Evolutionary conservation across 2,797 vertebrate species (phyloP), one percentile per base, ranked within the genome.

Genomic region (Hemibagrus guttatus): DNA sequence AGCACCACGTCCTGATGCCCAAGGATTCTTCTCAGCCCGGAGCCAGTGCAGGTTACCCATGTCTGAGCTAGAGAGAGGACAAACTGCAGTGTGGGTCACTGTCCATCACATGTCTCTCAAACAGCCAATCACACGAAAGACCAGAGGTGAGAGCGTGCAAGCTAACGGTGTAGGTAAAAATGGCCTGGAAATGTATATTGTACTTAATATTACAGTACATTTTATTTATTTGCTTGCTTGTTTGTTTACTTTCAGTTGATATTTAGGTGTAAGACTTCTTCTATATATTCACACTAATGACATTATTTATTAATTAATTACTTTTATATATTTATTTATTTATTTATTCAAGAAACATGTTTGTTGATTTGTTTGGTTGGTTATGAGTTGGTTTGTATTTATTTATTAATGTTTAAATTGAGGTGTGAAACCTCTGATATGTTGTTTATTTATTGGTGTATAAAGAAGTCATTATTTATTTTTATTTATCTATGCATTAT

Each of bases 31-130:
- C 88, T 95, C 94, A 0, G 96, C 95, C 85, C 93, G 81, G 90
- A 96, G 95, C 87, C 95, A 96, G 90, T 96, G 96, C 85, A 94
- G 94, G 76, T 91, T 96, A 28, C 95, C 94, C 21, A 87, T 85
- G 1, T 39, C 76, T 13, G 95, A 96, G 84, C 91, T 96, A 86
- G 95, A 96, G 83, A 92, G 91, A 85, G 95, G 95, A 19, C 84
- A 90, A 31, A 94, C 95, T 28, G 94, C 93, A 87, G 95, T 96
- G 63, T 96, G 96, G 95, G 95, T 96, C 58, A 95, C 94, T 7
- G 90, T 96, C 78, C 95, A 96, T 87, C 96, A 96, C 91, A 90
- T 93, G 1, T 94, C 95, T 79, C 92, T 96, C 35, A 96, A 94
- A 91, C 93, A 94, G 31, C 95, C 95, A 0, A 88, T 96, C 87